Percentiles rank a stretch among this genome's conserved stretches.
Evolutionary conservation across 2,888 invertebrate species (phyloP).

Genomic region (Drosophila antonietae): DNA sequence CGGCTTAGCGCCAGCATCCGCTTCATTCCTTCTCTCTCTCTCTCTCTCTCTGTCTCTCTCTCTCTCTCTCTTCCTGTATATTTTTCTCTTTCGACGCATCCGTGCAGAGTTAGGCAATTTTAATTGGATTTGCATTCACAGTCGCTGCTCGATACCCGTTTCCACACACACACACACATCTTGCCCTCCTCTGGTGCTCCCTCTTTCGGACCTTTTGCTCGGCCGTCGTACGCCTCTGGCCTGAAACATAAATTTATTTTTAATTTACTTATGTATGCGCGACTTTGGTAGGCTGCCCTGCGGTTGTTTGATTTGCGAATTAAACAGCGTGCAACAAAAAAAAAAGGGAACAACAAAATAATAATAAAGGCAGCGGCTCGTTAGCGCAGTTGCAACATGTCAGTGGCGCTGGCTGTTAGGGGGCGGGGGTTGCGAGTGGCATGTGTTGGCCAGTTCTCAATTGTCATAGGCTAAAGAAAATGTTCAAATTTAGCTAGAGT

Average conservation of each 20-base stretch:
- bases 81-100: not conserved
- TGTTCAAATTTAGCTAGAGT: slow-evolving; percentile 61
- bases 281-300: slow-evolving; percentile 66
- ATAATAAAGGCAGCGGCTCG: slow-evolving; percentile 36
- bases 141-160: slow-evolving; percentile 27
- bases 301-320: slow-evolving; percentile 79
- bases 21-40: slow-evolving; percentile 1
- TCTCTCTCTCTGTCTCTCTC: not conserved
- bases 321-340: slow-evolving; percentile 58
- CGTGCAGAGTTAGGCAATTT: slow-evolving; percentile 59
- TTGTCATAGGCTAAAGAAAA: slow-evolving; percentile 45
- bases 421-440: not conserved
- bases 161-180: slow-evolving; percentile 27
- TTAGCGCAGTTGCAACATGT: slow-evolving; percentile 41
- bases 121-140: slow-evolving; percentile 78
- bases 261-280: slow-evolving; percentile 79
- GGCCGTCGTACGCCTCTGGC: slow-evolving; percentile 52
- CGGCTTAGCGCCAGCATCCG: slow-evolving; percentile 72
- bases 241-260: slow-evolving; percentile 77
- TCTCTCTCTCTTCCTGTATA: not conserved
- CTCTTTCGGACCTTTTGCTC: slow-evolving; percentile 7
- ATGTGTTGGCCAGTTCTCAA: slow-evolving; percentile 15
- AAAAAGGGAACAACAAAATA: slow-evolving; percentile 2
- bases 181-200: not conserved
- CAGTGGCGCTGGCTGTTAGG: not conserved